Base-by-base conservation (phyloP, 2,797 vertebrate species). In the Hyperoplus immaculatus region DNA sequence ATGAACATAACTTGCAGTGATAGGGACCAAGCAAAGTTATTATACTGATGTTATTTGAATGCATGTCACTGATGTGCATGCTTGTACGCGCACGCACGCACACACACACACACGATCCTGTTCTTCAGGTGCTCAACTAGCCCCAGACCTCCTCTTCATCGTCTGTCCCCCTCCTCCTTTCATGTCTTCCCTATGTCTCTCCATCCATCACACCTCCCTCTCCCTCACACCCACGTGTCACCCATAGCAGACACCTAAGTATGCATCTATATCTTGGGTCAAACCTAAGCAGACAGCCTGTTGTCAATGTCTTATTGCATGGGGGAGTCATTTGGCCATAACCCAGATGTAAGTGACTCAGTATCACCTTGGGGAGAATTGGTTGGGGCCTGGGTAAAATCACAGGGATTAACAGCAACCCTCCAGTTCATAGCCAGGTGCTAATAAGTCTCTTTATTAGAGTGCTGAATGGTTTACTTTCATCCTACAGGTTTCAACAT, bases 201-300 rank as follows among this genome's bases (percentile, higher is more conserved):
- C 63, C n/a, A 3, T 45, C 29, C 2, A 66, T 82, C 76, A 78
- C 81, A 84, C 86, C 64, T 73, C 8, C 15, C 13, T n/a, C 13
- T n/a, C 45, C 39, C 53, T 78, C 72, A 68, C 74, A 72, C 63
- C 68, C 10, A 46, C 5, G 14, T 55, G 60, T 69, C 61, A 71
- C 6, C 6, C 11, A 4, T 15, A 42, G 14, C 54, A 60, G 18
- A 38, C 42, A 29, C 21, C 29, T 29, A 43, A 53, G 42, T 63
- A 47, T 18, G 1, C 4, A 16, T 53, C 39, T 12, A n/a, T 50
- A 21, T 12, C 60, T 53, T 16, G 46, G 38, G 7, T 67, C 38
- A 16, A 41, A 18, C 43, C 21, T 29, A 58, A 49, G 50, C 8
- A 76, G 61, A 29, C 18, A 15, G 36, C 29, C 36, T 46, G 41